Percentiles rank a stretch among this genome's conserved stretches.
These are phyloP conservation scores for Actenoides hombroni DNA, from an alignment of 2,113 vertebrate species.

Conservation along the genomic window DNA sequence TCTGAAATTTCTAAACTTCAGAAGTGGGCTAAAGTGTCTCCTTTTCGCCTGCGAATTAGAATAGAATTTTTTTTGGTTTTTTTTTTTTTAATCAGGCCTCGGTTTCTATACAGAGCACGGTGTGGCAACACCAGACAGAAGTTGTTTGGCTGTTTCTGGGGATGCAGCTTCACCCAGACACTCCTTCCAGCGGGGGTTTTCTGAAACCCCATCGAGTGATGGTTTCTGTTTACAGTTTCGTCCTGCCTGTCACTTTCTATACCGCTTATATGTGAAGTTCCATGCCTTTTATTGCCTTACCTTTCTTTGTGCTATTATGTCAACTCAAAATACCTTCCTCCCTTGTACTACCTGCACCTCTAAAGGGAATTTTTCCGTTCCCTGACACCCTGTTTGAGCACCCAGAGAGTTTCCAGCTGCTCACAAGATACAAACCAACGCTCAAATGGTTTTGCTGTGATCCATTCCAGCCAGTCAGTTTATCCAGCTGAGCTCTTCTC, in stretches of 20 bases:
- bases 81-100: not conserved
- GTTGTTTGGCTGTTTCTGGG: not conserved
- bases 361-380: not conserved
- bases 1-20: not conserved
- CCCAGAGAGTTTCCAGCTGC: not conserved
- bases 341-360: not conserved
- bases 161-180: not conserved
- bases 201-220: not conserved
- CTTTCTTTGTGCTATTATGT: not conserved
- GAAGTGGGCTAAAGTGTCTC: not conserved
- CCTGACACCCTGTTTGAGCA: not conserved
- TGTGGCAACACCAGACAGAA: not conserved
- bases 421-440: not conserved
- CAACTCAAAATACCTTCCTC: not conserved
- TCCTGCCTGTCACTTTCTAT: not conserved
- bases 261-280: not conserved
- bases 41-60: not conserved
- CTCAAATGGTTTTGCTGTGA: not conserved
- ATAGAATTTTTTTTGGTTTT: too few relatives aligned
- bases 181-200: not conserved
- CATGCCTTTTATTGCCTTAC: not conserved
- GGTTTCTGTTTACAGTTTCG: not conserved
- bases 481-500: not conserved
- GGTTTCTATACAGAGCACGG: rapidly evolving
- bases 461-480: rapidly evolving